Base-by-base conservation (phyloP, 2,888 invertebrate species). In the Nematopogon swammerdamellus region DNA sequence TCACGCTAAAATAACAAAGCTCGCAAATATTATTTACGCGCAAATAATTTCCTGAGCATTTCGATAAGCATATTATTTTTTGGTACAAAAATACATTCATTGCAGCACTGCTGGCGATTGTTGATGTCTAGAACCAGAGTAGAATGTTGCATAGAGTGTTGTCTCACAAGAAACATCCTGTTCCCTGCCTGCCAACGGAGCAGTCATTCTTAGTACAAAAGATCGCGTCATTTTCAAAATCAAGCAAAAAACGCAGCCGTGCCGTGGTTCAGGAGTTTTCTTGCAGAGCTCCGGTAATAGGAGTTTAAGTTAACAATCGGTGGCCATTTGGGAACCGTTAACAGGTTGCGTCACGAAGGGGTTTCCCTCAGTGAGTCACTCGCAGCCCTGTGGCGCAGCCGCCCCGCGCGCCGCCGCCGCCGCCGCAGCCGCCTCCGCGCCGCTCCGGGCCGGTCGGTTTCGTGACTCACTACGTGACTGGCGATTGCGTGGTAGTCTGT, bases 301-400 rank as follows among this genome's bases (percentile, higher is more conserved):
- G n/a, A n/a, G n/a, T n/a, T n/a, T n/a, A 25, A 25, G 4, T 25
- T 25, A 4, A 25, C 43, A 49, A 47, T 49, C 45, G 36, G 50
- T 50, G 53, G 51, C 49, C 44, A 52, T 56, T 52, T 48, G 46
- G 42, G 8, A 3, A 16, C 43, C 18, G 18, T 8, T 44, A 73
- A 68, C 64, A 64, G 65, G 64, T 65, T 70, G 71, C 72, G 70
- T 77, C 77, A 76, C 73, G 75, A 61, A 73, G 75, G 77, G 77
- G 76, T 73, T 76, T 77, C 71, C 77, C 77, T 70, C 58, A 61
- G 60, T 73, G 75, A 74, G 62, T 77, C 71, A 71, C 62, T 25
- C 36, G 11, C 36, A 36, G 25, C 25, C 25, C 25, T 10, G 25
- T n/a, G n/a, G 25, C 36, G 36, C 36, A 8, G 8, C 36, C 36